A percentile compares a stretch with the other conserved stretches of the same genome.
Evolutionary conservation across 1,140 invertebrate species (phyloP).

Genomic region (Centruroides sculpturatus): DNA sequence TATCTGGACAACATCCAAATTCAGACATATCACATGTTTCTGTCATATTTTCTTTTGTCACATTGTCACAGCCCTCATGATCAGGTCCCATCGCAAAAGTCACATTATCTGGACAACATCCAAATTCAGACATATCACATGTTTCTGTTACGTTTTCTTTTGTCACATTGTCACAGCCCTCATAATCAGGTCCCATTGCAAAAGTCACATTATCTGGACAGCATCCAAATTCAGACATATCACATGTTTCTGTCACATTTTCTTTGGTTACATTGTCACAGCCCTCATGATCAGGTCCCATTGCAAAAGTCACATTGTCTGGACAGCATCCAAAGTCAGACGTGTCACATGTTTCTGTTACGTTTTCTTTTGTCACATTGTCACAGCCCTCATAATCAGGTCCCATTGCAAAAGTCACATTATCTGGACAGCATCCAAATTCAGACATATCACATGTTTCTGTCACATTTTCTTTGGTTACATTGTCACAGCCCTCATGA

Average conservation of each 20-base stretch:
- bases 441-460: conserved; percentile 60
- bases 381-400: conserved; percentile 64
- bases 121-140: conserved; percentile 15
- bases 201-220: conserved; percentile 74
- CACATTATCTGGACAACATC: conserved; percentile 45
- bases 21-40: conserved; percentile 60
- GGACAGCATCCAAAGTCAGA: conserved; percentile 43
- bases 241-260: conserved; percentile 42
- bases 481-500: conserved; percentile 59
- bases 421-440: conserved; percentile 42
- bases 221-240: conserved; percentile 51
- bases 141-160: conserved; percentile 36
- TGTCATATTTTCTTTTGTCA: conserved; percentile 40
- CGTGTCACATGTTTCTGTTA: conserved; percentile 34
- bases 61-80: background rate
- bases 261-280: conserved; percentile 54
- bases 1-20: conserved; percentile 64
- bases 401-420: conserved; percentile 48
- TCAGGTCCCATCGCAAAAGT: conserved; percentile 22
- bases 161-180: conserved; percentile 61
- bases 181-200: conserved; percentile 62
- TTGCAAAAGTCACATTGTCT: conserved; percentile 67
- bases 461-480: conserved; percentile 26
- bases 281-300: conserved; percentile 55
- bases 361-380: conserved; percentile 36